These are phyloP conservation scores for Nomada flava DNA, from an alignment of 2,888 invertebrate genomes.

Conservation along the genomic window DNA sequence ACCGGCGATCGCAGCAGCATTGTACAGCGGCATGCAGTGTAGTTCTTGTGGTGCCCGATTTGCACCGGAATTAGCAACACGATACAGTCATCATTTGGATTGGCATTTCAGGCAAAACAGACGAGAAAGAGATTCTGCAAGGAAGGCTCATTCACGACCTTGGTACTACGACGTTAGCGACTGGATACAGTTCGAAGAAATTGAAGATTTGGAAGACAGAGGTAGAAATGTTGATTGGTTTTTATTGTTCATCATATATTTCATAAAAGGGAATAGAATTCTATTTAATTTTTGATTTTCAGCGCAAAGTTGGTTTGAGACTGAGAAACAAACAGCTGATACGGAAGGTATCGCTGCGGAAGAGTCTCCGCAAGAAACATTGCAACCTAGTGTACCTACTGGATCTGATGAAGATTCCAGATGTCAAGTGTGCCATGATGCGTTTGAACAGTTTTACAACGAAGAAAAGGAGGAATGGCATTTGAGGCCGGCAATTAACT, in stretches of 20 bases:
- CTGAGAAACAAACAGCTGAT: slow-evolving; percentile 87
- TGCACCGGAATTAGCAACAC: slow-evolving; percentile 94
- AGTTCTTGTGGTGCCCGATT: slow-evolving; percentile 98
- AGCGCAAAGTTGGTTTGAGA: slow-evolving; percentile 96
- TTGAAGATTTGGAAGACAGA: slow-evolving; percentile 95
- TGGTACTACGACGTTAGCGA: slow-evolving; percentile 96
- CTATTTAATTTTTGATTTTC: background rate
- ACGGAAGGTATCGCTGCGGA: slow-evolving; percentile 85
- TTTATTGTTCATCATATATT: background rate
- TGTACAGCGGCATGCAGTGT: slow-evolving; percentile 98
- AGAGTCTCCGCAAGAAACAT: slow-evolving; percentile 86
- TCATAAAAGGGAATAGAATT: background rate
- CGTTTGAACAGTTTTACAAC: slow-evolving; percentile 97
- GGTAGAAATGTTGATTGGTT: slow-evolving; percentile 84
- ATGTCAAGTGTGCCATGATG: slow-evolving; percentile 96
- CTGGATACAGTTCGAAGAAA: slow-evolving; percentile 97
- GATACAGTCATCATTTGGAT: slow-evolving; percentile 98
- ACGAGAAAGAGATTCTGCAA: slow-evolving; percentile 92
- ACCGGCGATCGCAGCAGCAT: slow-evolving; percentile 87
- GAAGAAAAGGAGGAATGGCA: slow-evolving; percentile 99
- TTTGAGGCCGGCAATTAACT: slow-evolving; percentile 91
- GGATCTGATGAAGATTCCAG: slow-evolving; percentile 88
- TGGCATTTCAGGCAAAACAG: slow-evolving; percentile 99
- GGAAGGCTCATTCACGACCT: slow-evolving; percentile 92
- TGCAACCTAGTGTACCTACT: slow-evolving; percentile 90